Base-by-base conservation (phyloP, 2,113 vertebrate genomes). In the Cardinalis cardinalis region DNA sequence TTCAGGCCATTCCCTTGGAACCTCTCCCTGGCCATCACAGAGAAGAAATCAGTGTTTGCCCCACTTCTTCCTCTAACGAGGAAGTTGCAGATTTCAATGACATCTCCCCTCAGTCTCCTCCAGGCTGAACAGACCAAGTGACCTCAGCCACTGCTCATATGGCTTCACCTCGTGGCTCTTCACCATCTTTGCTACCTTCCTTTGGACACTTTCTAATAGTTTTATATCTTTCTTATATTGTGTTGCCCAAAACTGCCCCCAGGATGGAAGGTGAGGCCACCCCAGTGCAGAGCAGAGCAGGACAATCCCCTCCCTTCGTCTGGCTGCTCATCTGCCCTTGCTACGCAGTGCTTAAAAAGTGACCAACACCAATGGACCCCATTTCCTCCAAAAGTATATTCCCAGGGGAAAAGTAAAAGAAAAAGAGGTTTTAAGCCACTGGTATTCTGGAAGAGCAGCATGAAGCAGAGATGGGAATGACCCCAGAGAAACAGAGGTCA, bases 191-290 rank as follows among this genome's bases (percentile, higher is more conserved):
- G 0, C 9, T 36, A 12, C 18, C 34, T 12, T 64, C 23, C 7
- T 58, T 28, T 58, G 51, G 10, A 24, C 8, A 16, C 18, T 48
- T 5, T 34, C 41, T 10, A n/a, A 36, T 7, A 28, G 3, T 2
- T 51, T 43, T 5, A 14, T 24, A 7, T 28, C 18, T 26, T 55
- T 14, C 5, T 43, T 32, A 19, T 7, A 32, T 7, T 72, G 26
- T 16, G 7, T 18, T 0, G 2, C 29, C 80, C 41, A 12, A 46
- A n/a, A 24, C 49, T 46, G n/a, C 6, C 23, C 6, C 12, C 41
- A 48, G 69, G 4, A 29, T 2, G 5, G 0, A 4, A 48, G 49
- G 6, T 24, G 12, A 34, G 6, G 17, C 12, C 0, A 0, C 6
- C 10, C 5, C 40, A 46, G n/a, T 2, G 29, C 29, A 34, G 34